Base-by-base conservation (phyloP, 2,888 invertebrate genomes). In the Xestia ashworthii region DNA sequence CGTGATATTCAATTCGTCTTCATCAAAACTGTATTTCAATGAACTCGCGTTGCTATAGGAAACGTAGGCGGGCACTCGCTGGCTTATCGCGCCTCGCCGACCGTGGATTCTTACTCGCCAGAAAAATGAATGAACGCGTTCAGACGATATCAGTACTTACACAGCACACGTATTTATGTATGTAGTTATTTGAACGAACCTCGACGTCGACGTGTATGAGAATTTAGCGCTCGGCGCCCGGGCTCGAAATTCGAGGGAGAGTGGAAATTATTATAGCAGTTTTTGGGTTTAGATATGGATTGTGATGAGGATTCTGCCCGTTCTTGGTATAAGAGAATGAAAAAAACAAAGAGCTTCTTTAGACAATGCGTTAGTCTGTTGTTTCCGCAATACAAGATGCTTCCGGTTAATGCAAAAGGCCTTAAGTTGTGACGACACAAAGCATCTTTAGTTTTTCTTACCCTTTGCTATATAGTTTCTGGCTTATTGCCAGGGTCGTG, bases 121-220 rank as follows among this genome's bases (percentile, higher is more conserved):
- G 83, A 86, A 87, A 89, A 89, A 87, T 90, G 89, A 90, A 89
- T 90, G 90, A 89, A 86, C 81, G 81, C 83, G 84, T 83, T 85
- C 83, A 83, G 72, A 83, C 83, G 80, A 68, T 87, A 82, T 88
- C 87, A 80, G 69, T 81, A 85, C 87, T 78, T 86, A 84, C 78
- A 84, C 81, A 83, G 81, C 83, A 76, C 68, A 70, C 69, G 76
- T 80, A 80, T 82, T 70, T 88, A 86, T 69, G 81, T 74, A 71
- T 80, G 74, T 79, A 76, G 81, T 79, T 88, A 86, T 86, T 80
- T 88, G 84, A 86, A 84, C 84, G 74, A 79, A 79, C 73, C 64
- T 74, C 72, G 32, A 72, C 67, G 76, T 58, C 72, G 80, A 70
- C 76, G 73, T 79, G 84, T 86, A 74, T 82, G 87, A 82, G 84